Base-by-base conservation (phyloP, 2,113 vertebrate genomes). In the Trochalopteron elliotii region DNA sequence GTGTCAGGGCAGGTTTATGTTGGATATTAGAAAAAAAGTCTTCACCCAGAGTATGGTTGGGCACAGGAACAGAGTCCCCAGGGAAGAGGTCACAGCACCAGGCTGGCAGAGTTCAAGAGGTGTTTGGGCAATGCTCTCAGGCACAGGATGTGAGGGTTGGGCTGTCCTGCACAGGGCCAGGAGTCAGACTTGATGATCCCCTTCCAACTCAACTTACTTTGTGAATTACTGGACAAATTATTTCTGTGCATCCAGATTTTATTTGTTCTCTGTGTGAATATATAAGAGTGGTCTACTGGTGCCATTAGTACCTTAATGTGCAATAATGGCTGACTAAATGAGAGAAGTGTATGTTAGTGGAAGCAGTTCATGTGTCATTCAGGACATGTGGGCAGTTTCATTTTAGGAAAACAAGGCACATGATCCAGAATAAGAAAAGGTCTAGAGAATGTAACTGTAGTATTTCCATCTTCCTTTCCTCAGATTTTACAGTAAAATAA, bases 111-210 rank as follows among this genome's bases (percentile, higher is more conserved):
- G 61, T 15, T 68, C 22, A 37, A 1, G 39, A 45, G 33, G 8
- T 7, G 37, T 33, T 53, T 45, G 39, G 72, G 45, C 27, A 52
- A 2, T 18, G 33, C 53, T 77, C 11, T 27, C 53, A 37, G 53
- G 53, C 53, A 52, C 53, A 44, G 6, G 53, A 6, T 23, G 33
- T 15, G 55, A 23, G 28, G 45, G 10, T 28, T 53, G 45, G 55
- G 19, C 23, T 52, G 63, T 60, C 37, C 37, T 52, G 31, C 11
- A 53, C 44, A 44, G 27, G 61, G 21, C 14, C 53, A 68, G 14
- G 27, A 77, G 21, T 2, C 1, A 0, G 37, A 9, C 8, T 87
- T 4, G 0, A 2, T 31, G 63, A 19, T 78, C 12, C 15, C 6
- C 15, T 60, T 60, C 39, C 72, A 23, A 33, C 18, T 44, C 55